phyloP scores from a whole-genome alignment of 2,888 invertebrate genomes.

The Eupithecia subumbrata region DNA sequence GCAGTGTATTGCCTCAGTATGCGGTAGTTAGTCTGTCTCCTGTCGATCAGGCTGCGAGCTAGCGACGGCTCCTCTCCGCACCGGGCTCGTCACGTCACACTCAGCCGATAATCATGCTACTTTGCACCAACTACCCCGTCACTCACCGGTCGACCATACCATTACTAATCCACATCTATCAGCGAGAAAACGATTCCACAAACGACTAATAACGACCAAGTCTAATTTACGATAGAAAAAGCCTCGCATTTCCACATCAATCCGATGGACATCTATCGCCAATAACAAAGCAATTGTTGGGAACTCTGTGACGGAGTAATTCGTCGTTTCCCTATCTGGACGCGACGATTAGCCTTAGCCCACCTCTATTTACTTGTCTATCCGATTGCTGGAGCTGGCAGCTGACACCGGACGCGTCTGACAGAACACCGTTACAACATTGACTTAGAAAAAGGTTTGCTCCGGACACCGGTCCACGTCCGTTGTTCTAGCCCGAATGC shows the following conservation, averaged over 20 bases:
- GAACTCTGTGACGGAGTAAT: conserved; percentile 78
- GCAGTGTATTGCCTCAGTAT: conserved; percentile 19
- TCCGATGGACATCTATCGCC: conserved; percentile 63
- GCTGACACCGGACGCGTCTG: conserved; percentile 78
- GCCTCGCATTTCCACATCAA: conserved; percentile 48
- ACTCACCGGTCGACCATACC: conserved; percentile 54
- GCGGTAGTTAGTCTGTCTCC: conserved; percentile 61
- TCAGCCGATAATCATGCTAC: conserved; percentile 59
- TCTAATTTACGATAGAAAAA: conserved; percentile 32
- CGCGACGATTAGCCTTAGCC: conserved; percentile 82
- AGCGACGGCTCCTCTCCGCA: conserved; percentile 68
- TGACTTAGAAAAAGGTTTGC: conserved; percentile 83
- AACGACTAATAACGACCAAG: conserved; percentile 11
- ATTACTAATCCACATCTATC: conserved; percentile 45
- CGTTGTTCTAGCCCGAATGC: conserved; percentile 57
- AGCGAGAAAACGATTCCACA: conserved; percentile 31
- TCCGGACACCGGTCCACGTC: conserved; percentile 61
- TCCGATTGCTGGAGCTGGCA: conserved; percentile 75
- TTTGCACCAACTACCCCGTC: conserved; percentile 62
- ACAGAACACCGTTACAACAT: conserved; percentile 80
- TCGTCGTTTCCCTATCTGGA: conserved; percentile 80
- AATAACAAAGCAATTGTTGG: conserved; percentile 79
- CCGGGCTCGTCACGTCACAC: conserved; percentile 56
- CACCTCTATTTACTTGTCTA: conserved; percentile 82
- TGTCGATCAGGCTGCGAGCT: conserved; percentile 56